These are phyloP conservation scores for Pristionchus fissidentatus DNA, from an alignment of 2,888 invertebrate species.

Conservation along the genomic window DNA sequence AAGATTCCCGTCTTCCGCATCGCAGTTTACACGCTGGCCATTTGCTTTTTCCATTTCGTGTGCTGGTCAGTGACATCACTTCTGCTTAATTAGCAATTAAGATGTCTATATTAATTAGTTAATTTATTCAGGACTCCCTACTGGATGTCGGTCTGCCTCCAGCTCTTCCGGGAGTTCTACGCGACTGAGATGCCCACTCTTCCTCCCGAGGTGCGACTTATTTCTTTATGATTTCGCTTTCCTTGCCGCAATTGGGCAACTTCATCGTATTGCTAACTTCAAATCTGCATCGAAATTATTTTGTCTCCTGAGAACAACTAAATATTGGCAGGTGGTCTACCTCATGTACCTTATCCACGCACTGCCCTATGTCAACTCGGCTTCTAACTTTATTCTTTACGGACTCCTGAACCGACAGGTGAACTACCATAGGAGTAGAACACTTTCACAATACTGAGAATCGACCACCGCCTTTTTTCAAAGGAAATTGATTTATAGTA, in stretches of 20 bases:
- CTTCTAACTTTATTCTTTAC: slow-evolving; percentile 73
- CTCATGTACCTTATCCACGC: slow-evolving; percentile 75
- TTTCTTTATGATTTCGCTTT: too few species aligned
- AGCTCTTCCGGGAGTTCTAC: slow-evolving; percentile 65
- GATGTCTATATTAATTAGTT: neutral
- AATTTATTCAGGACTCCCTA: slow-evolving; percentile 67
- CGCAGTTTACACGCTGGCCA: slow-evolving; percentile 73
- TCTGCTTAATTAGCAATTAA: too few species aligned
- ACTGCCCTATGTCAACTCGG: slow-evolving; percentile 73
- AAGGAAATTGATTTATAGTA: too few species aligned
- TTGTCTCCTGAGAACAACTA: slow-evolving; percentile 62
- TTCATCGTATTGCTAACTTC: too few species aligned
- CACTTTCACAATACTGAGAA: too few species aligned
- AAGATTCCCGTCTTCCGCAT: slow-evolving; percentile 72
- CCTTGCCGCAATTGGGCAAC: too few species aligned
- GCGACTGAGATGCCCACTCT: slow-evolving; percentile 50
- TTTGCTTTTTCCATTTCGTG: slow-evolving; percentile 72
- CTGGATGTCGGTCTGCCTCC: slow-evolving; percentile 72
- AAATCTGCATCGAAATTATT: slow-evolving; percentile 41
- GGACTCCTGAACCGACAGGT: slow-evolving; percentile 68
- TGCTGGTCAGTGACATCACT: slow-evolving; percentile 67
- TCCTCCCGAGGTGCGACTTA: neutral
- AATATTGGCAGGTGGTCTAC: slow-evolving; percentile 50
- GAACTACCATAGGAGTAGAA: too few species aligned
- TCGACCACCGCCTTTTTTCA: too few species aligned